These are phyloP conservation scores for Octonoba sinensis DNA, from an alignment of 2,888 invertebrate genomes.

Conservation along the genomic window DNA sequence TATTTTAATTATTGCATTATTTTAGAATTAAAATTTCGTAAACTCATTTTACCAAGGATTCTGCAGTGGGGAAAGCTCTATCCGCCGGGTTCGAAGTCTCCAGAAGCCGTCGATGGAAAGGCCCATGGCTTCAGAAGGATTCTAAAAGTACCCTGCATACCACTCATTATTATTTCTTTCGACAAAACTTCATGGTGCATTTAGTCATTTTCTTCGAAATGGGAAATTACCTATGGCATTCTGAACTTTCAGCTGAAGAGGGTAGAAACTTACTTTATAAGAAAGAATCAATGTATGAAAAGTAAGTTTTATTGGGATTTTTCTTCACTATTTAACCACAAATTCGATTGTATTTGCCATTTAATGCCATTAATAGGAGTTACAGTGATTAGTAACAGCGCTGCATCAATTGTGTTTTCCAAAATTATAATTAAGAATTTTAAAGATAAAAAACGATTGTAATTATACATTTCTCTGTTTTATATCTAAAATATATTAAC, in stretches of 20 bases:
- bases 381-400: too few species aligned
- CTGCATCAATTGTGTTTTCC: too few species aligned
- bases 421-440: too few species aligned
- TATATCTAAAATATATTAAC: too few species aligned
- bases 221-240: background rate
- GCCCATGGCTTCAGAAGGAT: background rate
- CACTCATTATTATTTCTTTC: conserved; percentile 3
- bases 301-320: background rate
- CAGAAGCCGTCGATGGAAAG: background rate
- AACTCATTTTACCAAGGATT: background rate
- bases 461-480: too few species aligned
- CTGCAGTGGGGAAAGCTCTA: background rate
- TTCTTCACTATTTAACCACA: conserved; percentile 6
- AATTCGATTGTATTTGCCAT: too few species aligned
- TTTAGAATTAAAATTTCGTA: background rate
- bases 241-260: background rate
- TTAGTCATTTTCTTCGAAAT: background rate
- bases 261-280: background rate
- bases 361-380: too few species aligned
- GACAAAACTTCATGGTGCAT: background rate
- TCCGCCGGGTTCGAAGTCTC: background rate
- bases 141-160: background rate
- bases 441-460: too few species aligned
- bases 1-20: too few species aligned
- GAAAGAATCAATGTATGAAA: conserved; percentile 4